These are phyloP conservation scores for Tokudaia muenninki DNA, from an alignment of 2,797 vertebrate genomes.

Conservation along the genomic window DNA sequence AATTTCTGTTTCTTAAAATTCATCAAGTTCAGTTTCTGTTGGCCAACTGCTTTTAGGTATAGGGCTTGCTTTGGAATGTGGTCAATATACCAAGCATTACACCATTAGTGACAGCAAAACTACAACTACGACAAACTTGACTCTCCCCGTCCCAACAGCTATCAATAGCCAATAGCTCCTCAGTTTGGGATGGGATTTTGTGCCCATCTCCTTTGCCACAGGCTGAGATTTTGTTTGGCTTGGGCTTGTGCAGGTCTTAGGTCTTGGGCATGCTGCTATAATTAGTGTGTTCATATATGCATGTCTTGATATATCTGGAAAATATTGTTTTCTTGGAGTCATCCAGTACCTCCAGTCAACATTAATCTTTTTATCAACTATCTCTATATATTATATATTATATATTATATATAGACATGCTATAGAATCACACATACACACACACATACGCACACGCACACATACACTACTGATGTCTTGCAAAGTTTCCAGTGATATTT, in stretches of 20 bases:
- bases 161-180: neutral
- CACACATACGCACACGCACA: too few relatives aligned
- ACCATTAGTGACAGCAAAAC: neutral
- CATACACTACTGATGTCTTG: neutral
- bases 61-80: neutral
- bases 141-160: neutral
- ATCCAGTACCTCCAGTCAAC: neutral
- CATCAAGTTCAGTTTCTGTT: neutral
- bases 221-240: neutral
- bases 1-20: neutral
- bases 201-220: neutral
- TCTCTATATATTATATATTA: neutral
- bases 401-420: too few relatives aligned
- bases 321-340: neutral
- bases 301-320: neutral
- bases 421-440: neutral
- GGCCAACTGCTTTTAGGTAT: neutral
- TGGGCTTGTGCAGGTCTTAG: neutral
- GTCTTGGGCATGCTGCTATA: neutral
- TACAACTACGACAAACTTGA: neutral
- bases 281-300: neutral
- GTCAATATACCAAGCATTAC: neutral
- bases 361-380: neutral
- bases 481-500: neutral
- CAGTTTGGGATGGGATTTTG: neutral